Evolutionary conservation across 1,140 invertebrate species (phyloP), one percentile per base, ranked within the genome.

Genomic region (Drosophila eugracilis): DNA sequence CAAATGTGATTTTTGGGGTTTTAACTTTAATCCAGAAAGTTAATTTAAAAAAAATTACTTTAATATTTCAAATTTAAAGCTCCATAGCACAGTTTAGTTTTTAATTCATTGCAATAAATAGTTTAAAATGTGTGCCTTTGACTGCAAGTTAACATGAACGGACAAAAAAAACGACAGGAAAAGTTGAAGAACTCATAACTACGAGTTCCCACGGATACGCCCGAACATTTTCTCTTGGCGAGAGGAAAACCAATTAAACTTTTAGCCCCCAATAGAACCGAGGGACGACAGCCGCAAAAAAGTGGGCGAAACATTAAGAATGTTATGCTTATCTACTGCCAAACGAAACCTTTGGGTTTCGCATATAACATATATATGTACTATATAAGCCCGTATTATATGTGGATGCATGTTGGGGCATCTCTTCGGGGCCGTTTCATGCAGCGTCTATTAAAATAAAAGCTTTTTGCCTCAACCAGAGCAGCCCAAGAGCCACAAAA

Each of bases 371-470:
- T 12, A 32, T 32, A 32, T 12, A 26, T 26, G 26, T 3, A 6
- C 5, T 26, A 32, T 32, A 4, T 15, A 5, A 24, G 24, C 6
- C 12, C 5, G 6, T 28, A 15, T 12, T 15, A 28, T 21, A 47
- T 34, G 24, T 17, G 26, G 10, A 49, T 65, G 57, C 58, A 66
- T 48, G 55, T 62, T n/a, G 24, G 58, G 24, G 58, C 42, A 45
- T 63, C 54, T 49, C 52, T 41, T 47, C 34, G 34, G 50, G 49
- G 24, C 37, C 32, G 17, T 19, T 52, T 19, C 12, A 39, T 37
- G 58, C 34, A 34, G 28, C 34, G 30, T 17, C 66, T 70, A 81
- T 77, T 77, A 80, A 77, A 76, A 75, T 81, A 73, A 83, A 80
- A 80, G 73, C 78, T 77, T 63, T 73, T 47, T 24, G n/a, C 24